A percentile compares a stretch with the other conserved stretches of the same genome.
Conservation (phyloP, 2,888 invertebrate genomes). For the Lymantria monacha region DNA sequence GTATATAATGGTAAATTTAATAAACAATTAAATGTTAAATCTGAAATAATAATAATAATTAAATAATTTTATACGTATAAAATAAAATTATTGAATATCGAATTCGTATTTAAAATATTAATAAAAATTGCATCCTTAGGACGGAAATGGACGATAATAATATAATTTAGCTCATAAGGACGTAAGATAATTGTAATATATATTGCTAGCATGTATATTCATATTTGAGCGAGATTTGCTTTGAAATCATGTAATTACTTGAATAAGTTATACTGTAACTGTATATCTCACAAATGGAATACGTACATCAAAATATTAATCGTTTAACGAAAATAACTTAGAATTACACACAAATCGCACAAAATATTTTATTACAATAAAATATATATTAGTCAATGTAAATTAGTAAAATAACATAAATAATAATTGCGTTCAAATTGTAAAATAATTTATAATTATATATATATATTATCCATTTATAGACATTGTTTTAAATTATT, state of each 20-base stretch:
- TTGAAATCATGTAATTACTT: conserved; percentile 2
- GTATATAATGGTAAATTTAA: neutral
- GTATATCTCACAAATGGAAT: neutral
- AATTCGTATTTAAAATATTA: conserved; percentile 13
- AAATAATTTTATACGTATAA: conserved; percentile 30
- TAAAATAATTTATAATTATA: conserved; percentile 5
- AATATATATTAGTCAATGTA: conserved; percentile 18
- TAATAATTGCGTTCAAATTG: conserved; percentile 26
- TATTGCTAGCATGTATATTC: neutral
- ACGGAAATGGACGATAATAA: conserved; percentile 46
- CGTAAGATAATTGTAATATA: conserved; percentile 11
- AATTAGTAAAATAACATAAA: conserved; percentile 25
- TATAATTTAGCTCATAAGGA: conserved; percentile 23
- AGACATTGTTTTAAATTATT: conserved; percentile 13
- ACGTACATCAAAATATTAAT: conserved; percentile 42
- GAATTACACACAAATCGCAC: conserved; percentile 12
- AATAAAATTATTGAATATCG: conserved; percentile 12
- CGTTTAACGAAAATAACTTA: conserved; percentile 72
- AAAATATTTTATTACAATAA: conserved; percentile 14
- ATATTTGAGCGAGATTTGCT: conserved; percentile 27
- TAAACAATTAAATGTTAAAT: too few species aligned
- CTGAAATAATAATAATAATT: conserved; percentile 4
- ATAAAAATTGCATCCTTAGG: conserved; percentile 43
- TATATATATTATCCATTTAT: conserved; percentile 3
- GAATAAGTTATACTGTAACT: neutral